phyloP scores from a whole-genome alignment of 2,888 invertebrate genomes.

The Luperina nickerlii region DNA sequence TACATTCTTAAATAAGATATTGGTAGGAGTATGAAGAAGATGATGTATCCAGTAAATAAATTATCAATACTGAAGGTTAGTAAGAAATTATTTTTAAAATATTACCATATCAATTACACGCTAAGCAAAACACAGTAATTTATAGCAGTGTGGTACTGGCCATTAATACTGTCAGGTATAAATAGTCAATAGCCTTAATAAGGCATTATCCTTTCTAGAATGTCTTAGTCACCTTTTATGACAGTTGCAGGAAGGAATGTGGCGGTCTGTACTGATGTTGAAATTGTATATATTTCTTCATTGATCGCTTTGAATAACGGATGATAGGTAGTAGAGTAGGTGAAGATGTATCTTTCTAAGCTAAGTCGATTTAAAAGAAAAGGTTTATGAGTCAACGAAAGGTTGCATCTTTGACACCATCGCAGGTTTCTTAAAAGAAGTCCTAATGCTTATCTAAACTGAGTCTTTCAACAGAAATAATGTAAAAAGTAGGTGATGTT shows the following conservation, averaged over 20 bases:
- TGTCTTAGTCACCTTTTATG: conserved; percentile 55
- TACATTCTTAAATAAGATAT: neutral
- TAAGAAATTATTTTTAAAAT: conserved; percentile 23
- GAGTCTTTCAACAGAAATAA: neutral
- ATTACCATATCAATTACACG: conserved; percentile 50
- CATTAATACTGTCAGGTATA: conserved; percentile 18
- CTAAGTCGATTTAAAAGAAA: neutral
- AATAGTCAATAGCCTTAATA: conserved; percentile 49
- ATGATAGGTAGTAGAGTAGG: neutral
- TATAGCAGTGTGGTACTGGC: conserved; percentile 12
- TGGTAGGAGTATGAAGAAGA: neutral
- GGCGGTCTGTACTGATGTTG: conserved; percentile 15
- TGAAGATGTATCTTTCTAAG: neutral
- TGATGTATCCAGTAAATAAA: conserved; percentile 10
- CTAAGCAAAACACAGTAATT: conserved; percentile 22
- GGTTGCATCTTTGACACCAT: neutral
- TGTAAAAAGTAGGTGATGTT: neutral
- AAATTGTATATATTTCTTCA: conserved; percentile 14
- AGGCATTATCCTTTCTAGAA: conserved; percentile 56
- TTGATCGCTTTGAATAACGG: neutral
- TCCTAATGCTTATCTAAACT: neutral
- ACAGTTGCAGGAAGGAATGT: conserved; percentile 51
- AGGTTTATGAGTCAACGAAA: neutral
- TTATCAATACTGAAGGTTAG: neutral
- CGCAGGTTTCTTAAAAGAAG: neutral